Conservation (phyloP, 1,140 invertebrate genomes). For the Drosophila azteca region DNA sequence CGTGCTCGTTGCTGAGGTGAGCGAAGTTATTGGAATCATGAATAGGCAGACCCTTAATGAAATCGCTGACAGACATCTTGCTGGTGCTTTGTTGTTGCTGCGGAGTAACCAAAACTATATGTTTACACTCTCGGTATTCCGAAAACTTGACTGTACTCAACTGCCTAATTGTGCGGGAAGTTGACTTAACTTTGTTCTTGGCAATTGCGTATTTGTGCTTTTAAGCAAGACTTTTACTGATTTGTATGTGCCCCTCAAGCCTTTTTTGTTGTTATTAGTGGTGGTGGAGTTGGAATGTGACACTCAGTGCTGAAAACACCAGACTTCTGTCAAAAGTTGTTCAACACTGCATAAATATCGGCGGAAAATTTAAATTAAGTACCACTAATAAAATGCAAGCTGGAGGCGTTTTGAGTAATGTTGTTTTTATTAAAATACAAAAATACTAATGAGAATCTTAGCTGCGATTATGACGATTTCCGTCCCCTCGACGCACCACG, state of each 20-base stretch:
- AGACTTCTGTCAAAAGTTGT: not conserved
- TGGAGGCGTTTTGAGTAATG: not conserved
- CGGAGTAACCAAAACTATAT: not conserved
- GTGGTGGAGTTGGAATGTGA: conserved; percentile 32
- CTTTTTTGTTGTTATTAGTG: conserved; percentile 34
- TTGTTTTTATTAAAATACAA: conserved; percentile 29
- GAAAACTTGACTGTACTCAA: not conserved
- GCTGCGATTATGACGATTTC: conserved; percentile 94
- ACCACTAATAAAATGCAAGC: not conserved
- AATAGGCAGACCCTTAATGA: conserved; percentile 94
- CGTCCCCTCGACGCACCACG: conserved; percentile 93
- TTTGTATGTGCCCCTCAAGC: conserved; percentile 20
- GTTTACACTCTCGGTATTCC: not conserved
- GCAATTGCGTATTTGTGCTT: not conserved
- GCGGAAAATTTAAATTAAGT: not conserved
- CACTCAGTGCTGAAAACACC: conserved; percentile 5
- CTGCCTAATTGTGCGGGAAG: not conserved
- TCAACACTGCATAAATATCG: conserved; percentile 9
- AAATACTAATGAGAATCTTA: conserved; percentile 81
- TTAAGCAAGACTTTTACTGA: not conserved
- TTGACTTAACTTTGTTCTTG: not conserved
- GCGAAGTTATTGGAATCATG: conserved; percentile 96
- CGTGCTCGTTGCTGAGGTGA: conserved; percentile 93
- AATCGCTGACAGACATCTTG: conserved; percentile 87
- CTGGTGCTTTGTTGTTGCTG: conserved; percentile 82